Base-by-base conservation (phyloP, 2,797 vertebrate genomes). In the Acanthopagrus latus region DNA sequence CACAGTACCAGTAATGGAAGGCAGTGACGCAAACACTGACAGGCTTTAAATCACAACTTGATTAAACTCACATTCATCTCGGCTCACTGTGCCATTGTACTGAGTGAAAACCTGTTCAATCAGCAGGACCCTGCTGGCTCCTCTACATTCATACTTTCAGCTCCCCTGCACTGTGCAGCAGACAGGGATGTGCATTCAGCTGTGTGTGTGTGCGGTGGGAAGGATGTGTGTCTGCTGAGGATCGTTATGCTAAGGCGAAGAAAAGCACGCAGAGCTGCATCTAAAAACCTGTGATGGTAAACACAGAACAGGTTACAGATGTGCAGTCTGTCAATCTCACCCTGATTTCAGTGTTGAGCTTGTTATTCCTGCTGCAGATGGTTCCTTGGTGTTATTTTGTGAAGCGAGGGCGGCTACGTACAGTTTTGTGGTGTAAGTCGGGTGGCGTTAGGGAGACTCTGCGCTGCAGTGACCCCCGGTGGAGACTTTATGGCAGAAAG, bases 201-300 rank as follows among this genome's bases (percentile, higher is more conserved):
- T 69, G 25, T 67, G 5, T 62, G 16, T 13, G 16, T 13, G 47
- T 6, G 55, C 43, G 33, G 27, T 21, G 27, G 5, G 16, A 0
- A 23, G 4, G 25, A 12, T 14, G 43, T 44, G 25, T 33, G 58
- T 75, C 71, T 69, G 56, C 80, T 62, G 66, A 77, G 69, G 62
- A 74, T 82, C 74, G 68, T 80, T 81, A 55, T 58, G 71, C 82
- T 81, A 85, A 91, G 81, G 82, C 87, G 89, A 84, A 82, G 54
- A 78, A 70, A 80, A 86, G 62, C 62, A 79, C 71, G 67, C 80
- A 78, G 46, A 70, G 44, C 67, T 52, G 73, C 18, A 48, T 63
- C 27, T 48, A 21, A 71, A 57, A 82, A 38, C 47, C n/a, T 57
- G 54, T 78, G 55, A 57, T 41, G 68, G 76, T 71, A 66, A 75